Conservation (phyloP, 2,888 invertebrate genomes). For the Drosophila hawaiiensis region DNA sequence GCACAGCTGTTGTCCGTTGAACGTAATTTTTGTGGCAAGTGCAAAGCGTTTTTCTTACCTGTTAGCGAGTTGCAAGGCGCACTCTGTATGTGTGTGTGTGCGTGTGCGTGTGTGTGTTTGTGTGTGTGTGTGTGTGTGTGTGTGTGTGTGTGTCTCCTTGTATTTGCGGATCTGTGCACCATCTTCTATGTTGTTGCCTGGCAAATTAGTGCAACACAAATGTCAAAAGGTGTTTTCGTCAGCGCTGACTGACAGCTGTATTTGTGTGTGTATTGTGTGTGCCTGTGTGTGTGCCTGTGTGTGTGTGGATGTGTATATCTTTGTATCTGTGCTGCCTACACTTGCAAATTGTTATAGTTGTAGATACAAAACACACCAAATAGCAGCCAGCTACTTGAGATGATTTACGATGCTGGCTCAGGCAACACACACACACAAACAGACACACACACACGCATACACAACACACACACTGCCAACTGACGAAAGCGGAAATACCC, state of each 20-base stretch:
- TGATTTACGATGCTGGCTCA: slow-evolving; percentile 82
- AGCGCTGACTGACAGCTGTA: slow-evolving; percentile 31
- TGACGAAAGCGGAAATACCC: background rate
- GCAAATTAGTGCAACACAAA: slow-evolving; percentile 65
- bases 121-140: background rate
- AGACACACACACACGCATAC: background rate
- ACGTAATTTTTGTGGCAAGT: slow-evolving; percentile 9
- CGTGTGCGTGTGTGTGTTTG: slow-evolving; percentile 4
- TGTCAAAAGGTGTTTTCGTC: slow-evolving; percentile 47
- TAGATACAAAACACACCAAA: slow-evolving; percentile 58
- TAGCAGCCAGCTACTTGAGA: slow-evolving; percentile 73
- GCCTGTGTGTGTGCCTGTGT: background rate
- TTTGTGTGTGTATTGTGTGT: slow-evolving; percentile 11
- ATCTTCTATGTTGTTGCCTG: slow-evolving; percentile 21
- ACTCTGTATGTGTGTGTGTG: slow-evolving; percentile 7
- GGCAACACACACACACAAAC: slow-evolving; percentile 9
- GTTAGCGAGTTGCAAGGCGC: slow-evolving; percentile 46
- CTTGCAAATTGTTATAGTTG: slow-evolving; percentile 74
- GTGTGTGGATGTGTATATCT: slow-evolving; percentile 13
- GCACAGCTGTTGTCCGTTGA: slow-evolving; percentile 70
- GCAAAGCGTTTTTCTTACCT: slow-evolving; percentile 53
- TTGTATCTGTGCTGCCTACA: slow-evolving; percentile 57
- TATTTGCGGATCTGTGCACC: slow-evolving; percentile 8
- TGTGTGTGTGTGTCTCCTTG: slow-evolving; percentile 9
- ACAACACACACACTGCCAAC: slow-evolving; percentile 1